Percentiles rank a stretch among this genome's conserved stretches.
Conservation (phyloP, 2,113 vertebrate genomes). For the Bothrops jararaca region DNA sequence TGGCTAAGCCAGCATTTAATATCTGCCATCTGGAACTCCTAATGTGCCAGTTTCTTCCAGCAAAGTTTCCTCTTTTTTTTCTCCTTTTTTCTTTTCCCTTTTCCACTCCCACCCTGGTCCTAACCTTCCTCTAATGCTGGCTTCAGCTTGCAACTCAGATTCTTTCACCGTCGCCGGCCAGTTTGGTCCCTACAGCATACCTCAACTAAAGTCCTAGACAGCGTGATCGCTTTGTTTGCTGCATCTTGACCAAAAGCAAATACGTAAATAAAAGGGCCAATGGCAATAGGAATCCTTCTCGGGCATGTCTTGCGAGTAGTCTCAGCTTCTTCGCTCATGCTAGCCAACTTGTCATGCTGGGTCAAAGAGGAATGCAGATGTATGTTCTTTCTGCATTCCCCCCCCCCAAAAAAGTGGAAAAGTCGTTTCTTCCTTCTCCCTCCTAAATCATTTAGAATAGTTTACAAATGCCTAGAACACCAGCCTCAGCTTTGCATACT, state of each 20-base stretch:
- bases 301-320: slow-evolving; percentile 39
- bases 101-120: neutral
- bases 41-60: slow-evolving; percentile 59
- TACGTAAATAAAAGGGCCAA: slow-evolving; percentile 14
- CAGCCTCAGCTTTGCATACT: neutral
- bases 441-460: slow-evolving; percentile 17
- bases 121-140: slow-evolving; percentile 53
- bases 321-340: slow-evolving; percentile 21
- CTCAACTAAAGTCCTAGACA: slow-evolving; percentile 7
- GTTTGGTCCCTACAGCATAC: slow-evolving; percentile 38
- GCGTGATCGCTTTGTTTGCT: slow-evolving; percentile 30
- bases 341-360: neutral
- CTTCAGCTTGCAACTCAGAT: slow-evolving; percentile 49
- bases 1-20: slow-evolving; percentile 66
- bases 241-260: slow-evolving; percentile 21
- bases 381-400: slow-evolving; percentile 2
- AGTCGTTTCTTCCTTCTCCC: rapidly evolving
- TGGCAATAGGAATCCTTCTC: slow-evolving; percentile 52
- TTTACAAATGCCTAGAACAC: neutral
- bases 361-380: neutral
- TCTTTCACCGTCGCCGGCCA: slow-evolving; percentile 60
- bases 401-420: neutral
- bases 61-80: slow-evolving; percentile 47
- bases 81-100: slow-evolving; percentile 38
- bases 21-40: slow-evolving; percentile 45